Evolutionary conservation across 2,113 vertebrate genomes (phyloP).

Genomic region (Columbina picui): DNA sequence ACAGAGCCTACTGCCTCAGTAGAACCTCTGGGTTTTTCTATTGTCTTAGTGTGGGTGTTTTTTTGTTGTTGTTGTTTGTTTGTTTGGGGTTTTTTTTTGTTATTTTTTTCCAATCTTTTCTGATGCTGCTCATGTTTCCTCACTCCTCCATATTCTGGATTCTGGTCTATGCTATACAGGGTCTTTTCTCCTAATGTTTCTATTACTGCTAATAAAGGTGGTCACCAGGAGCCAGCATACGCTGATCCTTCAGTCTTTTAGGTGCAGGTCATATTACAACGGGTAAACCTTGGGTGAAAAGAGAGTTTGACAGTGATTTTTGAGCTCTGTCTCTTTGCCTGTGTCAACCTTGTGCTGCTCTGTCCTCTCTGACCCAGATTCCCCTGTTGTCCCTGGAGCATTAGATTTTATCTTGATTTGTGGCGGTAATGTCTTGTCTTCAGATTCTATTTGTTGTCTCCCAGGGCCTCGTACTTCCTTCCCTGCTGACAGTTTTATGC

Average conservation of each 20-base stretch:
- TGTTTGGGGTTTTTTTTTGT: no score
- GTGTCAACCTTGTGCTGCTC: rapidly evolving
- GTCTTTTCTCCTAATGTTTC: background rate
- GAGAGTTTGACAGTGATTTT: background rate
- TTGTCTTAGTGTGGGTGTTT: no score
- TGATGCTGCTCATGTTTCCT: background rate
- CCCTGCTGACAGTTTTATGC: background rate
- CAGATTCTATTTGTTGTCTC: background rate
- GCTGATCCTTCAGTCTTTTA: background rate
- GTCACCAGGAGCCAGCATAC: background rate
- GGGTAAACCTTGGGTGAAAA: background rate
- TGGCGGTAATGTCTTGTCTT: background rate
- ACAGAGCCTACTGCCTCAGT: background rate
- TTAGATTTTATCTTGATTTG: constrained; percentile 14
- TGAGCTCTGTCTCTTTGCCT: background rate
- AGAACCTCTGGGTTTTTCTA: background rate
- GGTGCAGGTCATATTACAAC: background rate
- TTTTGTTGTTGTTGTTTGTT: no score
- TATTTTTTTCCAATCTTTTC: background rate
- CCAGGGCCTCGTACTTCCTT: background rate
- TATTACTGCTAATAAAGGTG: background rate
- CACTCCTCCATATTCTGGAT: background rate
- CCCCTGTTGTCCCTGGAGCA: background rate
- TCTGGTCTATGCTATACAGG: background rate
- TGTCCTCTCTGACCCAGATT: constrained; percentile 34